Evolutionary conservation across 2,113 vertebrate species (phyloP).

Genomic region (Cinclus cinclus): DNA sequence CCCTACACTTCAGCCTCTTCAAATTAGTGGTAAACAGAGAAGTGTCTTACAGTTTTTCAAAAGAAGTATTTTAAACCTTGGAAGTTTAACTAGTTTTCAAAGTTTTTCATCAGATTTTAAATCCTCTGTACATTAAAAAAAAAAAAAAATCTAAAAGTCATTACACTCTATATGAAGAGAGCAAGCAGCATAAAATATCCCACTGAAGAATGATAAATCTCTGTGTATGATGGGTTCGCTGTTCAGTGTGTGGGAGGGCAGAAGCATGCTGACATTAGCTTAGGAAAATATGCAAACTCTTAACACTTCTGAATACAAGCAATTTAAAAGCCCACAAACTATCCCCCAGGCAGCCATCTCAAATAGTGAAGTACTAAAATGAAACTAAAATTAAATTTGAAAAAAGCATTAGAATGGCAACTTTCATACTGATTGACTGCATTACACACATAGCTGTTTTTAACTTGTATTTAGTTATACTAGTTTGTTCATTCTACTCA

Average conservation of each 20-base stretch:
- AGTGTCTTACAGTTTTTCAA: neutral
- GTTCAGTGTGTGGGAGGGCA: conserved; percentile 15
- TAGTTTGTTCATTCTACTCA: neutral
- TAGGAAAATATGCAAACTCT: conserved; percentile 49
- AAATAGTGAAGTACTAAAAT: neutral
- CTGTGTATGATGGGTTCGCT: neutral
- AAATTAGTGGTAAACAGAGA: neutral
- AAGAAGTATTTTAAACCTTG: neutral
- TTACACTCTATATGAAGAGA: neutral
- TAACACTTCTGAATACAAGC: conserved; percentile 15
- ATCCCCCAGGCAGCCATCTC: conserved; percentile 17
- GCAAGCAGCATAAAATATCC: neutral
- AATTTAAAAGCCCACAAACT: conserved; percentile 20
- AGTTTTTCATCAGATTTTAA: neutral
- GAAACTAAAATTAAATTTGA: conserved; percentile 1
- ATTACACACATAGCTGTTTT: neutral
- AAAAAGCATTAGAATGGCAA: neutral
- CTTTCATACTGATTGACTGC: neutral
- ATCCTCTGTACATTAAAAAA: accelerated
- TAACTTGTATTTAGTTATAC: neutral
- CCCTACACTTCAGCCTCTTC: neutral
- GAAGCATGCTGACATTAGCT: conserved; percentile 14
- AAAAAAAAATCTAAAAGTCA: neutral
- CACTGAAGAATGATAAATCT: neutral
- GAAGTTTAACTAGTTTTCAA: neutral